Conservation (phyloP, 2,888 invertebrate species). For the Pocota personata region DNA sequence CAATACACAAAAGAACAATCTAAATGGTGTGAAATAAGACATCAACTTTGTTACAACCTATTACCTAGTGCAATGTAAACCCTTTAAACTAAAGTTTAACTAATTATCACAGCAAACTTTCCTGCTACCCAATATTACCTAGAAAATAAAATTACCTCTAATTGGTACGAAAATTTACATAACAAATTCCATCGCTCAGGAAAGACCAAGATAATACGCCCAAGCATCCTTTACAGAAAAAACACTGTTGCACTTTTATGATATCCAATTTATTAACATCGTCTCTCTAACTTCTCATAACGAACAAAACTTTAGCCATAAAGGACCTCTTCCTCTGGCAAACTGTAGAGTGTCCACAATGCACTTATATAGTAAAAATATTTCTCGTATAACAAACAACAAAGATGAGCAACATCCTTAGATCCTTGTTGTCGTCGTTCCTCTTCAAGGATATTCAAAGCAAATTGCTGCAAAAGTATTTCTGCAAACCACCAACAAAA, state of each 20-base stretch:
- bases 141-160: conserved; percentile 5
- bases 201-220: neutral
- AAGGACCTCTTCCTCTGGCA: neutral
- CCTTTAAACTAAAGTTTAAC: neutral
- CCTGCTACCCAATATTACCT: neutral
- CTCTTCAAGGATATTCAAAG: conserved; percentile 1
- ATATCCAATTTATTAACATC: conserved; percentile 6
- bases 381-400: conserved; percentile 36
- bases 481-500: conserved; percentile 35
- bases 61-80: neutral
- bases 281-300: neutral
- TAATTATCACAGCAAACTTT: neutral
- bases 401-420: conserved; percentile 28
- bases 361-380: neutral
- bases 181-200: neutral
- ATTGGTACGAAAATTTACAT: neutral
- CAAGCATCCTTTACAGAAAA: neutral
- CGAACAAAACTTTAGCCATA: conserved; percentile 35
- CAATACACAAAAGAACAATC: too few species aligned
- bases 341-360: neutral
- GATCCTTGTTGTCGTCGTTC: neutral
- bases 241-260: conserved; percentile 41
- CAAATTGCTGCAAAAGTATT: conserved; percentile 62
- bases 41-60: neutral
- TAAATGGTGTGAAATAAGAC: too few species aligned